phyloP scores from a whole-genome alignment of 2,888 invertebrate genomes.

The Malthinus flaveolus region DNA sequence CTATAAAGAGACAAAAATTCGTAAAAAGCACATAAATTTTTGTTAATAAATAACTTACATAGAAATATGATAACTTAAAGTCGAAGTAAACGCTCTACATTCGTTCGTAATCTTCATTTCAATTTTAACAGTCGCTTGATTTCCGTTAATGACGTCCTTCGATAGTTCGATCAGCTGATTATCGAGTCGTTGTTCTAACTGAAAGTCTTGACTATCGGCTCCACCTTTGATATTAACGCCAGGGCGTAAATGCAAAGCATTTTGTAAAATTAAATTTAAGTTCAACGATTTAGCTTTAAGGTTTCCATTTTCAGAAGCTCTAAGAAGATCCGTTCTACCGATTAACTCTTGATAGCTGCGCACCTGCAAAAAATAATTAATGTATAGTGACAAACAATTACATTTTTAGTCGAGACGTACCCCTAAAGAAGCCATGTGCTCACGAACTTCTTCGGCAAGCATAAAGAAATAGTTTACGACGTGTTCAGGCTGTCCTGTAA shows the following conservation, averaged over 20 bases:
- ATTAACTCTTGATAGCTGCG: slow-evolving; percentile 70
- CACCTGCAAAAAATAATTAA: slow-evolving; percentile 32
- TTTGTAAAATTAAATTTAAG: slow-evolving; percentile 82
- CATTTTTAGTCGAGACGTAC: slow-evolving; percentile 57
- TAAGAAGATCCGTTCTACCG: slow-evolving; percentile 87
- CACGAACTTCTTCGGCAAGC: slow-evolving; percentile 95
- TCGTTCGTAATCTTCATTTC: slow-evolving; percentile 85
- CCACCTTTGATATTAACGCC: slow-evolving; percentile 90
- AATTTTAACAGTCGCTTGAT: slow-evolving; percentile 68
- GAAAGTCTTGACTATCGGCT: slow-evolving; percentile 83
- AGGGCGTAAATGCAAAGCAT: slow-evolving; percentile 87
- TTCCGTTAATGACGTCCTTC: slow-evolving; percentile 73
- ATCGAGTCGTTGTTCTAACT: slow-evolving; percentile 81
- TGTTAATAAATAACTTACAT: slow-evolving; percentile 62
- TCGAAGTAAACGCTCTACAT: slow-evolving; percentile 90
- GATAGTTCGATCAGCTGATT: slow-evolving; percentile 75
- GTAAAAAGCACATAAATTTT: not conserved
- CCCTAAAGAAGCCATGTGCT: slow-evolving; percentile 90
- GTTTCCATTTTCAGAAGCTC: slow-evolving; percentile 69
- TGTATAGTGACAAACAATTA: not conserved
- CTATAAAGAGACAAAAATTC: slow-evolving; percentile 53
- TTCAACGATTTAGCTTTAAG: slow-evolving; percentile 85
- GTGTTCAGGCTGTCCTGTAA: slow-evolving; percentile 96
- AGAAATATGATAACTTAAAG: slow-evolving; percentile 94
- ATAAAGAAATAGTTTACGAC: slow-evolving; percentile 97